Base-by-base conservation (phyloP, 2,888 invertebrate genomes). In the Amphipoea lucens region DNA sequence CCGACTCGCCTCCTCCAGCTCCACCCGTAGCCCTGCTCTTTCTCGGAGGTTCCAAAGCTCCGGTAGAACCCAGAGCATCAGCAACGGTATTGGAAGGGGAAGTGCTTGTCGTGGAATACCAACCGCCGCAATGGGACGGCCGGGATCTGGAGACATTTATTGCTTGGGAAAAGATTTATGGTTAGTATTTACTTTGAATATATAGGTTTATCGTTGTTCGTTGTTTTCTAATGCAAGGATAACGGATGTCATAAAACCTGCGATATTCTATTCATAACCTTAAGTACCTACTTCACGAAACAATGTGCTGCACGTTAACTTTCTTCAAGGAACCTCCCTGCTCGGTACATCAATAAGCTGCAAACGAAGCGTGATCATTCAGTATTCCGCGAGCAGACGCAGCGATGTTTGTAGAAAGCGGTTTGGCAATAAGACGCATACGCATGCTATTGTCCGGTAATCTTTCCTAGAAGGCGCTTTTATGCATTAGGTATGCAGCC, bases 31-130 rank as follows among this genome's bases (percentile, higher is more conserved):
- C 97, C 0, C 92, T 97, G 66, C 94, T 97, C 69, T 97, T 97
- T 80, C 96, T 98, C 60, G 98, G 97, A 63, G 98, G 97, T 1
- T 97, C 97, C 12, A 97, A 97, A 90, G 97, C 98, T 48, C 97
- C 97, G 60, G 97, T 98, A 66, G 97, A 98, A 86, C 97, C 97
- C 0, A 95, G 97, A 76, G 97, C 97, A 4, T 96, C 97, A 68
- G 97, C 97, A 4, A 92, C 95, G 9, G 96, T 97, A 4, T 92
- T 98, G 65, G 97, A 97, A 92, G 98, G 98, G 14, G 98, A 98
- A 92, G 97, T 98, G n/a, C 92, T 98, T 66, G 97, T 98, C 45
- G 97, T 97, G 78, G 97, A 98, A 91, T 97, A 97, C 86, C 96
- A 97, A 81, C 97, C 97, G 0, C 94, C 96, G 12, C 96, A 95